Evolutionary conservation across 2,797 vertebrate species (phyloP).

Genomic region (Peromyscus aztecus): DNA sequence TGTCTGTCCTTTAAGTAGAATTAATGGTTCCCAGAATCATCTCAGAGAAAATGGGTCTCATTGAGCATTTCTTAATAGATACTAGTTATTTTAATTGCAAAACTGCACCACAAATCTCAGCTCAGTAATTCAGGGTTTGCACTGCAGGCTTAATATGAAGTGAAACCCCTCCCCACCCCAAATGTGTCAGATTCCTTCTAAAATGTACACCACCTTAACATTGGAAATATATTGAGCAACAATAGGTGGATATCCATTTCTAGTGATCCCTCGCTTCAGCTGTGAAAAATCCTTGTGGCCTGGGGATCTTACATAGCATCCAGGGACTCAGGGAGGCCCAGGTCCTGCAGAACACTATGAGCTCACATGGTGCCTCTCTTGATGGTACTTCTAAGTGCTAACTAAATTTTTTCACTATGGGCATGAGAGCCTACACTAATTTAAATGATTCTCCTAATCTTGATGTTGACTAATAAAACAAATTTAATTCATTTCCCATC

Average conservation of each 20-base stretch:
- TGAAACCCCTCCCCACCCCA: background rate
- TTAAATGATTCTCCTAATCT: conserved; percentile 23
- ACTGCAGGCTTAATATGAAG: conserved; percentile 57
- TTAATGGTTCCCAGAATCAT: conserved; percentile 67
- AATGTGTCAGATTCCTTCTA: conserved; percentile 31
- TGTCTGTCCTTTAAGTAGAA: conserved; percentile 61
- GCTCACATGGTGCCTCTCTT: background rate
- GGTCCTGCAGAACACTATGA: background rate
- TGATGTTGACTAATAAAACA: conserved; percentile 66
- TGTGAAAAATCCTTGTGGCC: background rate
- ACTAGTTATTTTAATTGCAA: conserved; percentile 59
- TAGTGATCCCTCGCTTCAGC: background rate
- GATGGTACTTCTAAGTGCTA: background rate
- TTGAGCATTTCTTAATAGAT: conserved; percentile 59
- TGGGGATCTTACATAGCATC: background rate
- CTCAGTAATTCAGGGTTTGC: conserved; percentile 64
- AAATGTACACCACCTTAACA: conserved; percentile 50
- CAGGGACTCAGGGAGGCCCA: background rate
- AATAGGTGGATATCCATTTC: conserved; percentile 23
- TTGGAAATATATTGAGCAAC: conserved; percentile 17
- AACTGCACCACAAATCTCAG: conserved; percentile 61
- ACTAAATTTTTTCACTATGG: conserved; percentile 33
- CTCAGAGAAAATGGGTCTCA: conserved; percentile 32
- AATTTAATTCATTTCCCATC: conserved; percentile 46
- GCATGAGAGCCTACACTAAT: conserved; percentile 37